These are phyloP conservation scores for Vidua macroura DNA, from an alignment of 2,113 vertebrate genomes.

Conservation along the genomic window DNA sequence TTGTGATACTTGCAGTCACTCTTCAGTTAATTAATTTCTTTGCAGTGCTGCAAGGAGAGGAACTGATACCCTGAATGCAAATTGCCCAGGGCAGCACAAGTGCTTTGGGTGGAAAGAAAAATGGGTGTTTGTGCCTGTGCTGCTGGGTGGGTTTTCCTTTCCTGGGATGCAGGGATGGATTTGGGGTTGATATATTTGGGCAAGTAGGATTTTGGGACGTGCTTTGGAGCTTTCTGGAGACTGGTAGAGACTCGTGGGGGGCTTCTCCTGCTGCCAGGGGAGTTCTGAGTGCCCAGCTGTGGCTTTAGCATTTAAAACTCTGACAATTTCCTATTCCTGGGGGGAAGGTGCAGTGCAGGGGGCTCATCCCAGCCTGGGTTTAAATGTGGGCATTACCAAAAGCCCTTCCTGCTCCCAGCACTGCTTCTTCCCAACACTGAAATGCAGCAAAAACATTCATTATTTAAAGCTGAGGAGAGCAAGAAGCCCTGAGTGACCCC, in stretches of 20 bases:
- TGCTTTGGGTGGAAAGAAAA: neutral
- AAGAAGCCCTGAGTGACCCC: accelerated
- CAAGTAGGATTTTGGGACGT: neutral
- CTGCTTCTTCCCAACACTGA: neutral
- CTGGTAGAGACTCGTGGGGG: neutral
- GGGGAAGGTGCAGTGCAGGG: neutral
- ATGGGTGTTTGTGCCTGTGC: neutral
- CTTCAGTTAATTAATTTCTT: slow-evolving; percentile 51
- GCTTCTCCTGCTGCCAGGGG: neutral
- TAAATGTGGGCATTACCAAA: neutral
- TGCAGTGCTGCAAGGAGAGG: slow-evolving; percentile 2
- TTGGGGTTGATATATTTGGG: neutral
- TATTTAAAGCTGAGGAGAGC: neutral
- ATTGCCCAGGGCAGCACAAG: neutral
- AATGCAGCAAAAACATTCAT: neutral
- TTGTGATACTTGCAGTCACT: slow-evolving; percentile 31
- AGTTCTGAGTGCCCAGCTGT: neutral
- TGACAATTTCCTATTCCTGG: neutral
- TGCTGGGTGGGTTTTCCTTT: neutral
- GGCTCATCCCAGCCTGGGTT: neutral
- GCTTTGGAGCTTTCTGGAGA: neutral
- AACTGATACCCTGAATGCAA: slow-evolving; percentile 62
- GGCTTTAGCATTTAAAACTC: neutral
- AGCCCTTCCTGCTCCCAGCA: neutral
- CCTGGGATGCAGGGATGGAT: neutral